These are phyloP conservation scores for Sebastes steindachneri DNA, from an alignment of 2,797 vertebrate genomes.

Conservation along the genomic window DNA sequence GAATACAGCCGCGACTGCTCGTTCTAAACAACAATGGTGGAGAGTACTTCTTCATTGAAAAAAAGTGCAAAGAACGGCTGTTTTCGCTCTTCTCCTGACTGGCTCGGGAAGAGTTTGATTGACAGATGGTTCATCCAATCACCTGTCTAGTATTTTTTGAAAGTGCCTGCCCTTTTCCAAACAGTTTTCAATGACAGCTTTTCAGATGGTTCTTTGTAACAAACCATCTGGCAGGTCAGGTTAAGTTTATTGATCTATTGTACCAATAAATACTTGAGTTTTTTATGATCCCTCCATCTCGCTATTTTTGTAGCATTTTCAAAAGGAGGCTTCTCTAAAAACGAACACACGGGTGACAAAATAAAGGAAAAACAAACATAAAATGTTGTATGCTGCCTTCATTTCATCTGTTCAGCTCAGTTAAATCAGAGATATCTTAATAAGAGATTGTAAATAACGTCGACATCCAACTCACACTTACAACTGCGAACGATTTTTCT, in stretches of 20 bases:
- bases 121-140: too few species aligned
- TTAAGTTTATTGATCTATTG: not conserved
- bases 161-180: too few species aligned
- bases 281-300: not conserved
- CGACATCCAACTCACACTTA: not conserved
- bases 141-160: accelerated
- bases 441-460: not conserved
- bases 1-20: too few species aligned
- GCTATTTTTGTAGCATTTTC: not conserved
- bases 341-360: not conserved
- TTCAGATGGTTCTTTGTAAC: too few species aligned
- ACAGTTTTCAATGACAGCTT: too few species aligned
- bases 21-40: too few species aligned
- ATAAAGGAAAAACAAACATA: not conserved
- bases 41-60: too few species aligned
- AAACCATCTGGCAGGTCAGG: too few species aligned
- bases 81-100: too few species aligned
- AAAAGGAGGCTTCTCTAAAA: not conserved
- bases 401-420: not conserved
- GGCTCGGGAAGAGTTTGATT: too few species aligned
- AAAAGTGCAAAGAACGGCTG: too few species aligned
- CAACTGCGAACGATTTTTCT: not conserved
- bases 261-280: not conserved
- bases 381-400: not conserved
- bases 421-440: not conserved